Conservation (phyloP, 2,888 invertebrate species). For the Drosophila niveifrons region DNA sequence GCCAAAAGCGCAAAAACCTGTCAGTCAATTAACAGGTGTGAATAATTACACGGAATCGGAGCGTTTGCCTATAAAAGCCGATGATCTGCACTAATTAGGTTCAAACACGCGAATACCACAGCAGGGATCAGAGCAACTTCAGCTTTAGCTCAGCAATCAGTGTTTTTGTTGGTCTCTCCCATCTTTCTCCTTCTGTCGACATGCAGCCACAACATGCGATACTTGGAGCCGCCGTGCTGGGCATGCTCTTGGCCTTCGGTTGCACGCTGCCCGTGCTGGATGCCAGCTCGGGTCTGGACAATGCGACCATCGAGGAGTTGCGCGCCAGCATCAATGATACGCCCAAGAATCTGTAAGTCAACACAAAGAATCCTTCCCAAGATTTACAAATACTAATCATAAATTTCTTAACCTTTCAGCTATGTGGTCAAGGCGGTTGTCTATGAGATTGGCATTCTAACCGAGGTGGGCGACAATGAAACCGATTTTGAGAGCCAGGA, state of each 20-base stretch:
- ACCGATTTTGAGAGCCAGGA: conserved; percentile 86
- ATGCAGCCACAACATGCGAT: conserved; percentile 71
- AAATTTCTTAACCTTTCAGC: conserved; percentile 71
- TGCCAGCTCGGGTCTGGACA: conserved; percentile 75
- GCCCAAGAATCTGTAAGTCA: conserved; percentile 84
- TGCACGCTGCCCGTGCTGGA: conserved; percentile 80
- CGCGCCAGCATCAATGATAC: conserved; percentile 76
- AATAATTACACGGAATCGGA: conserved; percentile 77
- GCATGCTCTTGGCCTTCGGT: conserved; percentile 68
- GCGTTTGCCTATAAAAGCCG: conserved; percentile 65
- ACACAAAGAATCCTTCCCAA: rapidly evolving
- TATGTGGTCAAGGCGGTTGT: conserved; percentile 87
- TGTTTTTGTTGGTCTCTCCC: too few relatives aligned
- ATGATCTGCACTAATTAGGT: conserved; percentile 68
- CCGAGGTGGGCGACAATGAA: conserved; percentile 86
- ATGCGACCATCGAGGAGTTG: conserved; percentile 80
- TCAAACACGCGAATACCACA: conserved; percentile 68
- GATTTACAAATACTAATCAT: background rate
- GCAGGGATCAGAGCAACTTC: conserved; percentile 43
- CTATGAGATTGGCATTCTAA: conserved; percentile 88
- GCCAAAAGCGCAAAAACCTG: conserved; percentile 56
- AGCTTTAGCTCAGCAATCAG: background rate
- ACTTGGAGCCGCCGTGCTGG: conserved; percentile 71
- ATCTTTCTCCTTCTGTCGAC: too few relatives aligned
- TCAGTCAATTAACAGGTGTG: conserved; percentile 75